Conservation (phyloP, 2,113 vertebrate species). For the Antigone vipio region DNA sequence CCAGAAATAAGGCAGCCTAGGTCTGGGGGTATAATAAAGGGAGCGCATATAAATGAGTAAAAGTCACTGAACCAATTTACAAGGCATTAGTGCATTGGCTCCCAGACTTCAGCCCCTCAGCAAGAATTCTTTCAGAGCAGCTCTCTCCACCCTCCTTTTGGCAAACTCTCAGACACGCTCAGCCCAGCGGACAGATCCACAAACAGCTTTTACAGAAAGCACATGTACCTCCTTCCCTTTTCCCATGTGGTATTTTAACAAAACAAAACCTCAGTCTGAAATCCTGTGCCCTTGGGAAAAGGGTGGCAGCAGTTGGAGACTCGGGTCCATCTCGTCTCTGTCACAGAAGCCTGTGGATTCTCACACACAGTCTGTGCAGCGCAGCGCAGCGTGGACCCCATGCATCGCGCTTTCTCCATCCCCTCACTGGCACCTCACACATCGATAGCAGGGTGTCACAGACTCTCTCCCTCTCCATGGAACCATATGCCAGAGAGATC, state of each 20-base stretch:
- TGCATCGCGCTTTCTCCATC: background rate
- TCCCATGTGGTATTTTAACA: background rate
- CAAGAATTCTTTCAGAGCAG: constrained; percentile 17
- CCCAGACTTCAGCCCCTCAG: background rate
- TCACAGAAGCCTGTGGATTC: background rate
- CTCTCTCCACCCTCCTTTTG: constrained; percentile 15
- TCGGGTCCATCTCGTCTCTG: background rate
- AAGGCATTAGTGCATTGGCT: constrained; percentile 52
- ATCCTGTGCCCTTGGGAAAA: background rate
- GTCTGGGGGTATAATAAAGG: constrained; percentile 6
- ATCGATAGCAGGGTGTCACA: background rate
- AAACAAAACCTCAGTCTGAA: background rate
- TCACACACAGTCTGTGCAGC: background rate
- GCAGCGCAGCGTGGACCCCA: background rate
- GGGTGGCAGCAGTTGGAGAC: background rate
- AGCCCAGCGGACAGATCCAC: background rate
- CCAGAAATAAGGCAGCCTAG: background rate
- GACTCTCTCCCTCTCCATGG: background rate
- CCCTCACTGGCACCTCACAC: background rate
- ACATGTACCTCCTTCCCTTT: background rate
- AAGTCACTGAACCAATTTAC: constrained; percentile 59
- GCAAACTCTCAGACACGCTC: background rate
- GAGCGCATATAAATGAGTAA: constrained; percentile 39
- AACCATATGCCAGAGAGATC: background rate
- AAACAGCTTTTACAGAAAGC: background rate